A percentile compares a stretch with the other conserved stretches of the same genome.
phyloP scores from a whole-genome alignment of 2,113 vertebrate species.

The Microcebus lehilahytsara region DNA sequence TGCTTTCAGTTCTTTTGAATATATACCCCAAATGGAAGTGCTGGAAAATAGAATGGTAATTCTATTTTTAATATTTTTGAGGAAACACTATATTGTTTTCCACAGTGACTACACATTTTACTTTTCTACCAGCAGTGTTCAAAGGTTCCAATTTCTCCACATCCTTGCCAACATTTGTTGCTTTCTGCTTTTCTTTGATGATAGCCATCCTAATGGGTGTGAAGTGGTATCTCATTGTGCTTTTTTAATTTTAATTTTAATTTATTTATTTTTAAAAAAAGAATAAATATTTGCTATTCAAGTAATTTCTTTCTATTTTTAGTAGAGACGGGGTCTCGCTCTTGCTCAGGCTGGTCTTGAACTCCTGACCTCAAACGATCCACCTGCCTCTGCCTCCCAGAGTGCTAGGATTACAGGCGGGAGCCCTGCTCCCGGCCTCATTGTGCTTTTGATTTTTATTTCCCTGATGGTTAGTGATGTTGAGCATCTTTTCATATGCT shows the following conservation, averaged over 20 bases:
- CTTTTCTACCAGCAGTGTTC: not conserved
- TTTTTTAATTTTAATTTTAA: not conserved
- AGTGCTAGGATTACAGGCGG: too few species aligned
- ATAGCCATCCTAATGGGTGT: not conserved
- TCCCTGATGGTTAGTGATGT: not conserved
- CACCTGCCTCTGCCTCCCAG: too few species aligned
- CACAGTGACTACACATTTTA: not conserved
- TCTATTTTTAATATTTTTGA: not conserved
- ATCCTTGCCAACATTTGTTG: not conserved
- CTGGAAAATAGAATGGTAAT: not conserved
- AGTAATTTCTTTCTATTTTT: too few species aligned
- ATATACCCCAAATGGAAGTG: not conserved
- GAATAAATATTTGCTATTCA: too few species aligned
- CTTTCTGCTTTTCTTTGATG: not conserved
- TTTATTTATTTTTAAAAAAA: too few species aligned
- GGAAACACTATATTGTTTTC: not conserved
- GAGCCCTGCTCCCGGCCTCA: not conserved
- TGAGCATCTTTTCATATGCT: not conserved
- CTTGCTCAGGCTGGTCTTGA: too few species aligned
- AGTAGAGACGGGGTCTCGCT: too few species aligned
- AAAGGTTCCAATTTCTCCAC: not conserved
- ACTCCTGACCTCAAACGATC: too few species aligned
- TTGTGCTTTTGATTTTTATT: constrained; percentile 14
- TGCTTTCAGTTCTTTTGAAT: not conserved
- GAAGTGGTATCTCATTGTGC: not conserved